Evolutionary conservation across 2,888 invertebrate genomes (phyloP), one percentile per base, ranked within the genome.

Genomic region (Agrotis clavis): DNA sequence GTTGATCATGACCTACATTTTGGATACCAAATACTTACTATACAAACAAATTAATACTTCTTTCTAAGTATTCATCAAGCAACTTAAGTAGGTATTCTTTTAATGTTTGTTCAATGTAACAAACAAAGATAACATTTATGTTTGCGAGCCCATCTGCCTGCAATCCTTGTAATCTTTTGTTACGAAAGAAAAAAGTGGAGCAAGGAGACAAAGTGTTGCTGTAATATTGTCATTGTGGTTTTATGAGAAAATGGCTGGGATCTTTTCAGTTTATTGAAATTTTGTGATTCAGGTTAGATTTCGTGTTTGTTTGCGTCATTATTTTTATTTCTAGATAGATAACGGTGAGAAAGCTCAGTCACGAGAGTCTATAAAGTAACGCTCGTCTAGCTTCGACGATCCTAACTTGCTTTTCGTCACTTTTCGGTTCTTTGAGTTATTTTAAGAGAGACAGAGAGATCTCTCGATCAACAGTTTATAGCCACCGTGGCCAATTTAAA

Each of bases 101-200:
- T 18, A 59, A 16, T 68, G 45, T 75, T 57, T 79, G 48, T 66
- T 45, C 68, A 71, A 60, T 60, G 19, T 67, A 62, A 76, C 74
- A 82, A 74, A 78, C 70, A 83, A 54, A 84, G 86, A 89, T 89
- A 90, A 86, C 82, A 48, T 41, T 41, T 25, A 80, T 89, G 87
- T 90, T 88, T 90, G 86, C 87, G 78, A 88, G 83, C 85, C 84
- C 83, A 82, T 86, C 79, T 80, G 82, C 78, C 81, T 67, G 80
- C 81, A 83, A 81, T 79, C 68, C 71, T 77, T 68, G 81, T 91
- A 89, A 91, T 91, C 91, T 89, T 76, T 77, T 56, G 84, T 92
- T 91, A 89, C 89, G 88, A 91, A 86, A 90, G 87, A 91, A 91
- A 41, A 86, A 90, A 86, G 69, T 92, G 78, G 92, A 86, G 81